Base-by-base conservation (phyloP, 2,797 vertebrate genomes). In the Sciaenops ocellatus region DNA sequence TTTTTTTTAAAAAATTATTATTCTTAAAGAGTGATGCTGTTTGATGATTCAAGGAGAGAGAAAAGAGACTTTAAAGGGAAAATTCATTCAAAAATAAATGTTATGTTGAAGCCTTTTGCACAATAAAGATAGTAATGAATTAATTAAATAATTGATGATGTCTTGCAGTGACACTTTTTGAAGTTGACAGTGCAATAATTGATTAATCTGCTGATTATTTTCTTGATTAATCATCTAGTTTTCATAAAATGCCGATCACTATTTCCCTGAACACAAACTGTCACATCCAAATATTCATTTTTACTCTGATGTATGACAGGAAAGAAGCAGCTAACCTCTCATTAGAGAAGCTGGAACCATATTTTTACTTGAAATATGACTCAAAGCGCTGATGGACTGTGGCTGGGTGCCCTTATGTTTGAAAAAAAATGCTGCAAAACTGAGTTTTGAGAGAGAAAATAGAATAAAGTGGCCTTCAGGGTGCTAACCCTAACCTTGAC, bases 21-120 rank as follows among this genome's bases (percentile, higher is more conserved):
- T 69, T 80, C 57, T 44, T 66, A 61, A 63, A 38, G 74, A 83
- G 80, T 76, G 86, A 82, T 76, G 84, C 78, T 79, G 26, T 63
- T 4, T 60, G 86, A 74, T 84, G 86, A 88, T 55, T 87, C 84
- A 82, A 72, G 38, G 30, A 24, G 56, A 54, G 72, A 69, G 67
- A 64, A 59, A 16, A 57, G 65, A 56, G 41, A 73, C 46, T 77
- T 70, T 85, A 80, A 81, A 81, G 63, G 67, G 48, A 46, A 28
- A 26, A 67, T 65, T 69, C 64, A 83, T 73, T 75, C 46, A 70
- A 71, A 74, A 73, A 67, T 2, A 48, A 4, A 12, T 17, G 6
- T n/a, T 18, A 13, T 3, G 9, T 15, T 34, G 16, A 6, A 51
- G 24, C 44, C 52, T 51, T 64, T 28, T 9, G 28, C 22, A 57